These are phyloP conservation scores for Botia almorhae DNA, from an alignment of 2,797 vertebrate species.

Conservation along the genomic window DNA sequence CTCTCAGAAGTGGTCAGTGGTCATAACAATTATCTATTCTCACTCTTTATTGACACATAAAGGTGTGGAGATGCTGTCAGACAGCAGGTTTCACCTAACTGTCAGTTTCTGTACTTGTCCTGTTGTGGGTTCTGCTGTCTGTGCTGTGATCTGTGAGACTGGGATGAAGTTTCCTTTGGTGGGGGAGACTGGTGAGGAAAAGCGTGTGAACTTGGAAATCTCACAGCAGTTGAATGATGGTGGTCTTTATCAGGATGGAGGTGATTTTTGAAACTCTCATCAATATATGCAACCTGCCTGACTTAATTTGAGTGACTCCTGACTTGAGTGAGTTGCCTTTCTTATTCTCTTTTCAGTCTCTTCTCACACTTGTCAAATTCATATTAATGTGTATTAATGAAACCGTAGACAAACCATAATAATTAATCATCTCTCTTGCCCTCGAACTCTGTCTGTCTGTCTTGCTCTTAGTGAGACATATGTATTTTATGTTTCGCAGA, in stretches of 20 bases:
- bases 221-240: constrained; percentile 31
- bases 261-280: constrained; percentile 77
- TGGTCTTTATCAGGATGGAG: constrained; percentile 76
- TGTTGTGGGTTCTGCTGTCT: not conserved
- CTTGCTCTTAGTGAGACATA: too few relatives aligned
- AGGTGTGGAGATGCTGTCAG: not conserved
- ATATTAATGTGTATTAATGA: not conserved
- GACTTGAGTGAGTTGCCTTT: constrained; percentile 53
- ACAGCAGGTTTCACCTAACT: not conserved
- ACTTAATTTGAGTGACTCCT: too few relatives aligned
- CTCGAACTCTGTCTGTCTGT: too few relatives aligned
- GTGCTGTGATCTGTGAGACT: constrained; percentile 23
- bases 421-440: not conserved
- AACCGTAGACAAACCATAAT: too few relatives aligned
- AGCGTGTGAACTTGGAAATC: constrained; percentile 53
- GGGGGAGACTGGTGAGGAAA: constrained; percentile 7
- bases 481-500: constrained; percentile 59
- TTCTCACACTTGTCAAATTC: not conserved
- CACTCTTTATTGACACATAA: not conserved
- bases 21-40: constrained; percentile 45
- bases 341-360: not conserved
- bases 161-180: not conserved
- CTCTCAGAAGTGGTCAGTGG: constrained; percentile 46
- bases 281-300: constrained; percentile 67
- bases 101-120: constrained; percentile 39